phyloP scores from a whole-genome alignment of 2,113 vertebrate species.

The Rafetus swinhoei region DNA sequence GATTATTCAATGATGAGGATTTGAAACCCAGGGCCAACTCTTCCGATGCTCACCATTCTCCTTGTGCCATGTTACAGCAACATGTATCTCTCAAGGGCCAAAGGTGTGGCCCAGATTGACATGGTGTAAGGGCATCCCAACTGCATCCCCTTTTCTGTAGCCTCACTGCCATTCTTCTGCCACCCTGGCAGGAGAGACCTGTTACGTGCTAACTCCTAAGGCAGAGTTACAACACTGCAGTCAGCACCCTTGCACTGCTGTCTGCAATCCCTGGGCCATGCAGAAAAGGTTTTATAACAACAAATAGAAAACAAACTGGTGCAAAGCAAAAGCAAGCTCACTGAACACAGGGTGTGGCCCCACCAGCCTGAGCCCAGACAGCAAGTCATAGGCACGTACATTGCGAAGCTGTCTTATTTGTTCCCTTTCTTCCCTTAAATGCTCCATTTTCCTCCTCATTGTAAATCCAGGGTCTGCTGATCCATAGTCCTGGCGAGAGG shows the following conservation, averaged over 20 bases:
- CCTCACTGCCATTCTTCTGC: background rate
- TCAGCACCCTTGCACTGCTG: background rate
- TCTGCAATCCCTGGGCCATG: background rate
- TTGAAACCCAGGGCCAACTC: background rate
- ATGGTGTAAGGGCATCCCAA: background rate
- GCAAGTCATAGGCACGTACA: constrained; percentile 75
- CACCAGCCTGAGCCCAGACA: accelerated
- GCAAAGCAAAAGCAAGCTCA: background rate
- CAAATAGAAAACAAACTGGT: background rate
- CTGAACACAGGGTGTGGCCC: background rate
- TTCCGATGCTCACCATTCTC: background rate
- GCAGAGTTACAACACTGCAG: background rate
- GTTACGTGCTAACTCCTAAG: background rate
- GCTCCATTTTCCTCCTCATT: constrained; percentile 99
- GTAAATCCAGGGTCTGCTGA: constrained; percentile 95
- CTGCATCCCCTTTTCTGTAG: background rate
- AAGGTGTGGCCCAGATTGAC: background rate
- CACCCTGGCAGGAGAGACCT: background rate
- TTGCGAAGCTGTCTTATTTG: constrained; percentile 92
- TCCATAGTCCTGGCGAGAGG: constrained; percentile 87
- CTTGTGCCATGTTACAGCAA: background rate
- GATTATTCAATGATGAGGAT: background rate
- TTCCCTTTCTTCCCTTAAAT: constrained; percentile 95
- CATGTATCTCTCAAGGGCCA: background rate
- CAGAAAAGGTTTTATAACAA: background rate